Evolutionary conservation across 2,113 vertebrate species (phyloP).

Genomic region (Toxotes jaculatrix): DNA sequence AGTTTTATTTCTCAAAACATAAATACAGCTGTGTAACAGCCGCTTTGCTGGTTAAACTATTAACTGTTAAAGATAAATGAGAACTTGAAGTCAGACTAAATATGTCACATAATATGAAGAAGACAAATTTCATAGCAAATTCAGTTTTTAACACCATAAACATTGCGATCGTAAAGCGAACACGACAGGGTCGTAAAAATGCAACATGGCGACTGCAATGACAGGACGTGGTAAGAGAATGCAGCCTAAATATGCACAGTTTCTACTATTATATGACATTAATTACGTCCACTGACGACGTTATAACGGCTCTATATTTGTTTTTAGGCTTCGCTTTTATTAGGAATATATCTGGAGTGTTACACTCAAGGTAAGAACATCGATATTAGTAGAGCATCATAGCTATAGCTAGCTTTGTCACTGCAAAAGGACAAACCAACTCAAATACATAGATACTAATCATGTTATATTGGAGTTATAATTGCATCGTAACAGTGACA

Average conservation of each 20-base stretch:
- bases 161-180: constrained; percentile 62
- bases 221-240: constrained; percentile 75
- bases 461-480: no score
- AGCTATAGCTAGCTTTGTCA: not conserved
- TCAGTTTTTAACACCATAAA: not conserved
- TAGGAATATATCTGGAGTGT: constrained; percentile 53
- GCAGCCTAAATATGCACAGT: fast-evolving
- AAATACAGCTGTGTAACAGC: no score
- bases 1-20: not conserved
- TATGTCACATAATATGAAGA: not conserved
- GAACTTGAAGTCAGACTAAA: no score
- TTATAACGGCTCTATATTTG: fast-evolving
- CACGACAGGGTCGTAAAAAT: constrained; percentile 41
- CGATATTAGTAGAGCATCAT: fast-evolving
- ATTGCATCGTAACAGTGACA: not conserved
- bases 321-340: constrained; percentile 69
- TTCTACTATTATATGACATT: fast-evolving
- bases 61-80: no score
- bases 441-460: not conserved
- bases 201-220: constrained; percentile 79
- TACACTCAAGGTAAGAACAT: constrained; percentile 73
- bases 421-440: not conserved
- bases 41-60: no score
- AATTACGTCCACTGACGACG: fast-evolving
- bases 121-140: no score